Evolutionary conservation across 1,140 invertebrate genomes (phyloP).

Genomic region (Orchesella cincta): DNA sequence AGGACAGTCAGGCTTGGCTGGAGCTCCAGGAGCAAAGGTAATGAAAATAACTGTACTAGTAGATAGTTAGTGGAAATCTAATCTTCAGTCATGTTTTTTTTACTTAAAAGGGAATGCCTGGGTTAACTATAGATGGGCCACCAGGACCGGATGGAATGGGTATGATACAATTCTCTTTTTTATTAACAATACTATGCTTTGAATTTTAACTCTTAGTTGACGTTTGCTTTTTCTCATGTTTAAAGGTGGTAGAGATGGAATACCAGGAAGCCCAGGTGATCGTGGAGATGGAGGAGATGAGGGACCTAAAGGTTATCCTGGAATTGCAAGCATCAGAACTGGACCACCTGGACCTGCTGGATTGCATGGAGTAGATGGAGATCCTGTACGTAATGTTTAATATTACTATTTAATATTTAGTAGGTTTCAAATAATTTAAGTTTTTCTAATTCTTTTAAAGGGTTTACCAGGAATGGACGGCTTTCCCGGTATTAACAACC

Average conservation of each 20-base stretch:
- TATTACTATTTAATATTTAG: no score
- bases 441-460: neutral
- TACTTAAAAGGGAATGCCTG: constrained; percentile 32
- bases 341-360: constrained; percentile 31
- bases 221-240: neutral
- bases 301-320: constrained; percentile 34
- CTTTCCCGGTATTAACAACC: neutral
- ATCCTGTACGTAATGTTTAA: constrained; percentile 5
- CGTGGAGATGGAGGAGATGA: constrained; percentile 38
- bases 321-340: neutral
- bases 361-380: constrained; percentile 36
- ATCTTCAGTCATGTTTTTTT: neutral
- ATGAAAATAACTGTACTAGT: constrained; percentile 20
- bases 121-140: constrained; percentile 40
- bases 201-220: neutral
- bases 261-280: constrained; percentile 36
- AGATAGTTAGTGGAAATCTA: no score
- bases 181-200: neutral
- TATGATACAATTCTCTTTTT: neutral
- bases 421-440: no score
- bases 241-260: constrained; percentile 12
- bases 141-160: constrained; percentile 35
- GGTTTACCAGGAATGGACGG: constrained; percentile 33
- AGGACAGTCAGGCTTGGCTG: constrained; percentile 18
- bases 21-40: constrained; percentile 57